Conservation (phyloP, 2,113 vertebrate genomes). For the Hydrolagus affinis region DNA sequence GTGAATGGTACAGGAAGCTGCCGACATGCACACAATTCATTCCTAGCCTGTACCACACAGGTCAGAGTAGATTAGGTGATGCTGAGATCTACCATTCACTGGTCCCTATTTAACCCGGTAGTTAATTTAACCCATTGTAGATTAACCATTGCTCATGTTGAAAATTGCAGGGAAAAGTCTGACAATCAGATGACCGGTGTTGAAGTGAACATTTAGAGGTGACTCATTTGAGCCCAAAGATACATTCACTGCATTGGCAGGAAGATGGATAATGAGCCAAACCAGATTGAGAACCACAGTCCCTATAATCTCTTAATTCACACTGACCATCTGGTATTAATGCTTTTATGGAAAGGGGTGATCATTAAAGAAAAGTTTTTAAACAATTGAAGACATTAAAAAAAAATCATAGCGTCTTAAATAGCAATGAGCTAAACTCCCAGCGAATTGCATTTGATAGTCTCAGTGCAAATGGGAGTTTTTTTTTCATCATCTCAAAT, state of each 20-base stretch:
- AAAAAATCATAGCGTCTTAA: neutral
- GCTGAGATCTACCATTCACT: no score
- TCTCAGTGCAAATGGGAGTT: neutral
- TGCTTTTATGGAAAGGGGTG: neutral
- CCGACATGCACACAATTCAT: no score
- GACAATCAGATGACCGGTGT: neutral
- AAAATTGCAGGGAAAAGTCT: neutral
- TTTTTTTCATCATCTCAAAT: neutral
- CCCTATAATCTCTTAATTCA: neutral
- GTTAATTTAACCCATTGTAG: no score
- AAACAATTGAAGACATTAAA: neutral
- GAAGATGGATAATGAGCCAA: neutral
- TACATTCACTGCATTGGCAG: neutral
- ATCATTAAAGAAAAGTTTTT: neutral
- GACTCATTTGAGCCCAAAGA: neutral
- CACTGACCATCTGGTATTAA: neutral
- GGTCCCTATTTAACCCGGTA: no score
- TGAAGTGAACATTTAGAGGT: neutral
- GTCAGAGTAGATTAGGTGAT: no score
- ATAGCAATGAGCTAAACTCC: neutral
- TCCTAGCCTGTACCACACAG: no score
- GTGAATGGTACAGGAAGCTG: no score
- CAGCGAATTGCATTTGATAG: neutral
- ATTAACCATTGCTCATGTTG: neutral
- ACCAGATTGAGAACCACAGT: neutral